phyloP scores from a whole-genome alignment of 2,113 vertebrate species.

The Morone chrysops region DNA sequence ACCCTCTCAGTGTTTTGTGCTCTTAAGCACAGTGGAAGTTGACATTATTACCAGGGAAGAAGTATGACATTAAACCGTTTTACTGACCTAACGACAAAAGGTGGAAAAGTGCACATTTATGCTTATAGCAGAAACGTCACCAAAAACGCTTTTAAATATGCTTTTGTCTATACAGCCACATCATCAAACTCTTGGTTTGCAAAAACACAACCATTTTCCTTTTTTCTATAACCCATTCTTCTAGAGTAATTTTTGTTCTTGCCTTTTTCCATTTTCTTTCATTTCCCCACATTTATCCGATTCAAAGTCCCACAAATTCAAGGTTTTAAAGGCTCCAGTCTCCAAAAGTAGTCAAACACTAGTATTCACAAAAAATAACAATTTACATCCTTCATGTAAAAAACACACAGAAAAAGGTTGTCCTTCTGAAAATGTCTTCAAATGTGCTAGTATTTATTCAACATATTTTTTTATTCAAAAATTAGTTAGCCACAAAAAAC shows the following conservation, averaged over 20 bases:
- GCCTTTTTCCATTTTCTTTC: constrained; percentile 27
- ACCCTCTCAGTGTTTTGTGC: background rate
- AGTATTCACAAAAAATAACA: constrained; percentile 5
- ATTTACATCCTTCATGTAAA: constrained; percentile 16
- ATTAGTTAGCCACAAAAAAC: background rate
- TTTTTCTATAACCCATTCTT: constrained; percentile 24
- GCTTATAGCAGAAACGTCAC: background rate
- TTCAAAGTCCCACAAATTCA: constrained; percentile 11
- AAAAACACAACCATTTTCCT: constrained; percentile 10
- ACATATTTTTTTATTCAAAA: background rate
- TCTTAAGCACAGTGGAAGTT: background rate
- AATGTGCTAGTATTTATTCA: background rate
- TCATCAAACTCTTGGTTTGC: constrained; percentile 17
- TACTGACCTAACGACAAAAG: constrained; percentile 1
- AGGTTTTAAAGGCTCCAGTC: constrained; percentile 43
- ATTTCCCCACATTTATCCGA: constrained; percentile 24
- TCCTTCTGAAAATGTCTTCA: constrained; percentile 26
- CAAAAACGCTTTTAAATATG: background rate
- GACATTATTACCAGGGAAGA: constrained; percentile 16
- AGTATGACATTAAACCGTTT: background rate
- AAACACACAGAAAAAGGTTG: background rate
- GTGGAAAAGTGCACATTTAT: constrained; percentile 6
- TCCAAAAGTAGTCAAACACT: constrained; percentile 26
- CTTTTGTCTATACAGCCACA: constrained; percentile 7
- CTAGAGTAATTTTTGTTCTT: constrained; percentile 32